Base-by-base conservation (phyloP, 2,797 vertebrate genomes). In the Labeo calbasu region DNA sequence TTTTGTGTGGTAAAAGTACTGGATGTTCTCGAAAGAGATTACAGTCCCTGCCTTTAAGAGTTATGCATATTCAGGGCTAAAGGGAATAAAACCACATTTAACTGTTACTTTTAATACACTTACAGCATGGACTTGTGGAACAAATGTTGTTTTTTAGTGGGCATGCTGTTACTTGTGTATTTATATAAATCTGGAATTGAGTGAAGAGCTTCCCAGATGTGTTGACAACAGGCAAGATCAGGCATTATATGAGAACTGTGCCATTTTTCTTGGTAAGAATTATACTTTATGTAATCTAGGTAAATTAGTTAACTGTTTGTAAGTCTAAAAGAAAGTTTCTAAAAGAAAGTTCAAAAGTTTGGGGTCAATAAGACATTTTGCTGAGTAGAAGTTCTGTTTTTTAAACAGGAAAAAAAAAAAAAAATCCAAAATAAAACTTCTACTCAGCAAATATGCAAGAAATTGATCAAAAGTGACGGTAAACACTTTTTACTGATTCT, bases 11-110 rank as follows among this genome's bases (percentile, higher is more conserved):
- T 25, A 48, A 19, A 51, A 68, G 21, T 28, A 68, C 50, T 9
- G n/a, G 51, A 36, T 55, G 53, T 84, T 71, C 66, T 78, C n/a
- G 15, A 59, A 77, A 77, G 40, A 50, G 25, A 57, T 61, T 50
- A 43, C 43, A 32, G 59, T 14, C 15, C 17, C 17, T 65, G 23
- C 23, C 25, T 78, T 23, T 77, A 63, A 46, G 55, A 63, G 2
- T 48, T 63, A 65, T 78, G 23, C 23, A 78, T 78, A 46, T 77
- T 77, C 55, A 59, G 21, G 36, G 55, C 25, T 66, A 61, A 50
- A 48, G 19, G 21, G 28, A 75, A 43, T 55, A 21, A 43, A 40
- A 73, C 51, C 51, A 70, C 75, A 55, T 13, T 32, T 48, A 40
- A 40, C 36, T 71, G 77, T 61, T 21, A 55, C 9, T 66, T 57